phyloP scores from a whole-genome alignment of 2,888 invertebrate species.

The Mimumesa dahlbomi region DNA sequence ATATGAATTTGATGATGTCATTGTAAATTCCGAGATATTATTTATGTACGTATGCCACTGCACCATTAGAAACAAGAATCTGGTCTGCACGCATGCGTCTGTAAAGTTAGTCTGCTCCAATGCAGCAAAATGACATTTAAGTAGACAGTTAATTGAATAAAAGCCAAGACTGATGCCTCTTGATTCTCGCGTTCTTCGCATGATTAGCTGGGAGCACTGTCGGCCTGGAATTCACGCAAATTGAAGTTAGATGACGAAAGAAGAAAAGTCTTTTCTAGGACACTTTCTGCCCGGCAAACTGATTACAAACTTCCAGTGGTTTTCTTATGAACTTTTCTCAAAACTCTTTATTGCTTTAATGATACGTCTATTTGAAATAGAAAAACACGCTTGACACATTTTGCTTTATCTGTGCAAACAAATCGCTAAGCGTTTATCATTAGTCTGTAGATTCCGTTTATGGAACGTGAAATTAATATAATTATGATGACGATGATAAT shows the following conservation, averaged over 20 bases:
- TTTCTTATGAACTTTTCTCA: neutral
- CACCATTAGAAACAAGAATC: neutral
- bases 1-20: neutral
- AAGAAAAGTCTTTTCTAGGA: constrained; percentile 20
- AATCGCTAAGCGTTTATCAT: no score
- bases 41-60: neutral
- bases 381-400: no score
- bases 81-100: neutral
- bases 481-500: no score
- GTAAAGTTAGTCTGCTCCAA: neutral
- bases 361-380: neutral
- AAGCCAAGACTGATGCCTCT: constrained; percentile 39
- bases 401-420: no score
- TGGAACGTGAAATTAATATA: no score
- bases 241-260: constrained; percentile 23
- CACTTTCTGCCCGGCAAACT: constrained; percentile 4
- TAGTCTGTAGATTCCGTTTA: no score
- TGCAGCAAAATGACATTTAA: constrained; percentile 10
- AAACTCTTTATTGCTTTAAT: neutral
- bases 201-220: constrained; percentile 24
- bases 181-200: constrained; percentile 35
- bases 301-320: neutral
- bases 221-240: constrained; percentile 42
- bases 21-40: neutral
- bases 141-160: constrained; percentile 48